These are phyloP conservation scores for Sphaeramia orbicularis DNA, from an alignment of 2,797 vertebrate genomes.

Conservation along the genomic window DNA sequence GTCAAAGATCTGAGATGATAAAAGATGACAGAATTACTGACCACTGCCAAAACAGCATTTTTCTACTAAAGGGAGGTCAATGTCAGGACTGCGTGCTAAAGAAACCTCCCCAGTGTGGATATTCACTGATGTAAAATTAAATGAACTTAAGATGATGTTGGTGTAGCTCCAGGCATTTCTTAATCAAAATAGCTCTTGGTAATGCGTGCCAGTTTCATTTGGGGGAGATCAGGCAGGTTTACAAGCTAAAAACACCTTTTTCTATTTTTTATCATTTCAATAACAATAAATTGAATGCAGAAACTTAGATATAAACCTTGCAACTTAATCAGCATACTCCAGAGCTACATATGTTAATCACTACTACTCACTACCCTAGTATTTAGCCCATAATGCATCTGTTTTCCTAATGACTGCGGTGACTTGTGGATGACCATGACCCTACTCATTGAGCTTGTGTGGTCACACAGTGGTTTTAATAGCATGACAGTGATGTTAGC, in stretches of 20 bases:
- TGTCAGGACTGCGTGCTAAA: background rate
- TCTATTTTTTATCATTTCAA: too few relatives aligned
- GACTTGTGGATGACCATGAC: slow-evolving; percentile 58
- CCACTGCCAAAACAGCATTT: background rate
- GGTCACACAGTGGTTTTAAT: slow-evolving; percentile 60
- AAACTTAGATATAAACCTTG: background rate
- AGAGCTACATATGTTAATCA: slow-evolving; percentile 30
- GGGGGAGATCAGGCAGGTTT: background rate
- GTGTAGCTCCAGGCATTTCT: too few relatives aligned
- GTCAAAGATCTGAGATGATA: background rate
- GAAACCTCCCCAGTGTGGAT: background rate
- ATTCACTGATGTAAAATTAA: background rate
- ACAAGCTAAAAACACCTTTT: too few relatives aligned
- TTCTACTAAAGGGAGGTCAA: background rate
- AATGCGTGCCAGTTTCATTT: background rate
- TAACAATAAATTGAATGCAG: background rate
- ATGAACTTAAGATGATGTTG: background rate
- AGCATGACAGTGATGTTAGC: slow-evolving; percentile 60
- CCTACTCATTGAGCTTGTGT: slow-evolving; percentile 51
- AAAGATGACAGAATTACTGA: background rate
- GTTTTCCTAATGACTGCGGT: slow-evolving; percentile 52
- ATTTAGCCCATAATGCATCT: slow-evolving; percentile 54
- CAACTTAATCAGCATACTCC: slow-evolving; percentile 18
- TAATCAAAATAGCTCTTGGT: background rate
- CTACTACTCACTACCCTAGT: background rate